phyloP scores from a whole-genome alignment of 2,113 vertebrate genomes.

The Pomatostomus ruficeps region DNA sequence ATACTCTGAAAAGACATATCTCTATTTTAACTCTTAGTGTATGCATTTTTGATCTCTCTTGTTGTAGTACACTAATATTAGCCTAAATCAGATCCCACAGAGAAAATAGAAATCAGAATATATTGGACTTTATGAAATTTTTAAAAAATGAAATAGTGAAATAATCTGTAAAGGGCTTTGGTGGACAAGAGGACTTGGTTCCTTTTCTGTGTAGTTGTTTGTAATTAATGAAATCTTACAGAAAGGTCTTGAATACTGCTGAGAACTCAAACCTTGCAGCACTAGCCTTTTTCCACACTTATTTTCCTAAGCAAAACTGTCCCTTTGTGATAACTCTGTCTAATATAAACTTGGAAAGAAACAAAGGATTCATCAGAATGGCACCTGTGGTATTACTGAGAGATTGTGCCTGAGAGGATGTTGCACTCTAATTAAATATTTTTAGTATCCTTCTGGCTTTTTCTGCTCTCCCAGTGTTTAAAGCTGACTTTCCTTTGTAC shows the following conservation, averaged over 20 bases:
- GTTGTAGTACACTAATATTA: accelerated
- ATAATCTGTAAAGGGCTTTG: background rate
- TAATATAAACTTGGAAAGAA: background rate
- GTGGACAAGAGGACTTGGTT: background rate
- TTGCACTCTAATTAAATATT: background rate
- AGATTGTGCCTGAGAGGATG: background rate
- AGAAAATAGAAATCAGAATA: background rate
- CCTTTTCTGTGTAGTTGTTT: background rate
- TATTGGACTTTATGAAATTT: accelerated
- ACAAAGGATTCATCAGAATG: background rate
- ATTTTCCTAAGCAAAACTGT: background rate
- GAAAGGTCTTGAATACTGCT: background rate
- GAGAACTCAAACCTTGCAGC: background rate
- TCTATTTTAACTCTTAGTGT: background rate
- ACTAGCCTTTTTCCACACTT: background rate
- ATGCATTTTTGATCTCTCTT: background rate
- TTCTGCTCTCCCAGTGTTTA: background rate
- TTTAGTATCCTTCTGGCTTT: background rate
- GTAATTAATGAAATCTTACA: background rate
- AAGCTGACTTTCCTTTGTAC: background rate
- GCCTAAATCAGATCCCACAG: background rate
- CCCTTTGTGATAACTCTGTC: background rate
- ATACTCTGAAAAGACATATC: background rate
- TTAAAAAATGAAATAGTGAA: accelerated
- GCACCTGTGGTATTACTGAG: background rate